Conservation (phyloP, 2,113 vertebrate species). For the Tamias sibiricus region DNA sequence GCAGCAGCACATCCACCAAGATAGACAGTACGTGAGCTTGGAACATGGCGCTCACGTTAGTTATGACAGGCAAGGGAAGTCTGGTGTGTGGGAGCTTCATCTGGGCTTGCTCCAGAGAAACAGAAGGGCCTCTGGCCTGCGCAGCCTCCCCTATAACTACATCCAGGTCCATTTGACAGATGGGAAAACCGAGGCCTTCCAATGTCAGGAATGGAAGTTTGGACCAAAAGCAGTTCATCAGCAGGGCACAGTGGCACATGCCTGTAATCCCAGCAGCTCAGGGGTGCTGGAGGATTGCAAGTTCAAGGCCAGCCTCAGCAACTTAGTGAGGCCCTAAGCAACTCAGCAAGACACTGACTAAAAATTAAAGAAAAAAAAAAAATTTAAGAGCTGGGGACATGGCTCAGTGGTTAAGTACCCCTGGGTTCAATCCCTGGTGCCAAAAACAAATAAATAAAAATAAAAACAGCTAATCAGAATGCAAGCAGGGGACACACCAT, state of each 20-base stretch:
- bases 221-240: neutral
- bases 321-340: too few species aligned
- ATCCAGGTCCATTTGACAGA: neutral
- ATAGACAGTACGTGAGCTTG: neutral
- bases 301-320: too few species aligned
- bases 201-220: neutral
- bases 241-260: neutral
- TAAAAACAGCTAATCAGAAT: neutral
- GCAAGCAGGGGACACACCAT: rapidly evolving
- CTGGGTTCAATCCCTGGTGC: too few species aligned
- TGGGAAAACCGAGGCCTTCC: neutral
- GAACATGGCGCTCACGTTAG: neutral
- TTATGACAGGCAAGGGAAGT: neutral
- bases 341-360: too few species aligned
- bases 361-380: too few species aligned
- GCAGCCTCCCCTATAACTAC: rapidly evolving
- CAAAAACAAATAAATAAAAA: too few species aligned
- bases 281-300: too few species aligned
- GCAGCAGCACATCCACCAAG: rapidly evolving
- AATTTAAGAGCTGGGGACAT: too few species aligned
- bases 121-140: neutral
- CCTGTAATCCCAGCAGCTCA: too few species aligned
- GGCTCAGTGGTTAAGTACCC: too few species aligned
- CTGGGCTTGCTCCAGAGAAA: neutral
- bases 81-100: neutral